phyloP scores from a whole-genome alignment of 2,113 vertebrate species.

The zebrafish (Danio rerio) region DNA sequence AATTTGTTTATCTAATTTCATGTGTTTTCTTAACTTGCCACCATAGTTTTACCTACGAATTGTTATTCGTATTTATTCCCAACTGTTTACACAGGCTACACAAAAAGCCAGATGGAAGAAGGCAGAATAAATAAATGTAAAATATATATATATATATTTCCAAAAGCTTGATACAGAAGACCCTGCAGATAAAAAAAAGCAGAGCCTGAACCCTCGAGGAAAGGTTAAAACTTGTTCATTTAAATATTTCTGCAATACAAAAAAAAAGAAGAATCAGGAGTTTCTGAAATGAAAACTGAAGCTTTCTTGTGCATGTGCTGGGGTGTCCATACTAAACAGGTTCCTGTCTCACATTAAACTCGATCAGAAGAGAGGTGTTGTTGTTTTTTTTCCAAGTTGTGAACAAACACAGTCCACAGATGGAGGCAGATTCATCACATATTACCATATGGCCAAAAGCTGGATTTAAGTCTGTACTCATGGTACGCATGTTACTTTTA shows the following conservation, averaged over 20 bases:
- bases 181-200: conserved; percentile 18
- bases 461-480: neutral
- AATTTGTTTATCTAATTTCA: too few relatives aligned
- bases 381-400: neutral
- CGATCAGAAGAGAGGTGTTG: neutral
- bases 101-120: neutral
- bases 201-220: conserved; percentile 3
- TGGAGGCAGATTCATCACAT: neutral
- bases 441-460: neutral
- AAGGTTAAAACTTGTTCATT: conserved; percentile 31
- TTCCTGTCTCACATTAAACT: conserved; percentile 18
- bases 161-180: conserved; percentile 27
- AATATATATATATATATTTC: conserved; percentile 7
- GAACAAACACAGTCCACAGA: conserved; percentile 34
- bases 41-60: neutral
- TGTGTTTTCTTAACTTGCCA: too few relatives aligned
- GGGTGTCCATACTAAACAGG: conserved; percentile 32
- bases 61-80: conserved; percentile 24
- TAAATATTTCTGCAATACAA: conserved; percentile 27
- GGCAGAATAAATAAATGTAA: conserved; percentile 36
- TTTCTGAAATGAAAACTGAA: neutral
- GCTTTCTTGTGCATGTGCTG: conserved; percentile 1
- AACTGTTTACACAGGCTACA: neutral
- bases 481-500: neutral
- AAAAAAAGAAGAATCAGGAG: neutral